Evolutionary conservation across 2,888 invertebrate genomes (phyloP), one percentile per base, ranked within the genome.

Genomic region (Polydrusus cervinus): DNA sequence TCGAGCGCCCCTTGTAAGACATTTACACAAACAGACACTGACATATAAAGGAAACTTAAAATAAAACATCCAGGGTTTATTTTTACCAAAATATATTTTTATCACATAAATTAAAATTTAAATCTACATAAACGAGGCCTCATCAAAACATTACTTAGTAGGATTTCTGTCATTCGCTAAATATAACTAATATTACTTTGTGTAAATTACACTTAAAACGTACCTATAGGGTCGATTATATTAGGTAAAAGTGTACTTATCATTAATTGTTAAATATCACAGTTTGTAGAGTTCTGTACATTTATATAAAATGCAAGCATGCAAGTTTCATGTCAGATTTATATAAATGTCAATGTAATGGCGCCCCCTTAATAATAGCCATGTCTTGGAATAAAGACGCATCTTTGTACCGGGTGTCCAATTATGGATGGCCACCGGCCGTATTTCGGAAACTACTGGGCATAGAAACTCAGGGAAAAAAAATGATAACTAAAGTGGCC

Each of bases 41-140:
- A 74, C 68, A 77, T 57, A 74, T 74, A 75, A 75, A 78, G 62
- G 74, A 76, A 73, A 76, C 70, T 72, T 61, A 76, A 79, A 83
- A 84, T 84, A 83, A 84, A 85, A 85, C 84, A 79, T 83, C 76
- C 78, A 79, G 76, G 51, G 69, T 66, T 79, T 81, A 75, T 81
- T 81, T 82, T 84, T 84, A 85, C 83, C 83, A 84, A 85, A 84
- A 84, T 84, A 85, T 84, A 84, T 85, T 81, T 80, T 80, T 83
- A 83, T 83, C 83, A 84, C 84, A 84, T 82, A 78, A 77, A 79
- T 77, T 78, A 79, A 80, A 80, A 45, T 64, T 69, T 75, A 49
- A 71, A 34, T 75, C 70, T 66, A 61, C 71, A 71, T 65, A 72
- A 71, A 75, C 67, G 75, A 75, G 75, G 75, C 71, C 75, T 75